A percentile compares a stretch with the other conserved stretches of the same genome.
These are phyloP conservation scores for Geotrupes spiniger DNA, from an alignment of 2,888 invertebrate species.

Conservation along the genomic window DNA sequence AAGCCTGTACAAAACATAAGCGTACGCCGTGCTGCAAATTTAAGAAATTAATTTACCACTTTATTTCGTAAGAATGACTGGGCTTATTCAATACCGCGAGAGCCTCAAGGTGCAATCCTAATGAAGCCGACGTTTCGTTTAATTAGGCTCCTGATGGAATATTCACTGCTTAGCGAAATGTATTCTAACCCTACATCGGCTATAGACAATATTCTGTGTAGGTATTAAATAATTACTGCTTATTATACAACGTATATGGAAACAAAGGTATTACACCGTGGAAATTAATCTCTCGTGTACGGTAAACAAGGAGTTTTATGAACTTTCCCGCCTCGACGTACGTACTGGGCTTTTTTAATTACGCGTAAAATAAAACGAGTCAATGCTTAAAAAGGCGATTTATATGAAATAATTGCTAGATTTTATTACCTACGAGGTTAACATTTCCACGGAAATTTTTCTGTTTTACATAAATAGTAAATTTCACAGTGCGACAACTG, in stretches of 20 bases:
- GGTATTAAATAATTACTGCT: conserved; percentile 11
- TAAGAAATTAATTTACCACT: too few relatives aligned
- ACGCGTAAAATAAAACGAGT: too few relatives aligned
- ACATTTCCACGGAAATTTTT: too few relatives aligned
- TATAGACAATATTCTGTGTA: neutral
- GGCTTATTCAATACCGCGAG: conserved; percentile 3
- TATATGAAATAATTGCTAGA: too few relatives aligned
- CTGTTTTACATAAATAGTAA: too few relatives aligned
- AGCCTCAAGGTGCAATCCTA: conserved; percentile 26
- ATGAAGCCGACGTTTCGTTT: conserved; percentile 28
- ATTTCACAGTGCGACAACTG: too few relatives aligned
- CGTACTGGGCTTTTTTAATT: too few relatives aligned
- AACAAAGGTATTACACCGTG: conserved; percentile 10
- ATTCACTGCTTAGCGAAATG: conserved; percentile 17
- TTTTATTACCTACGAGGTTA: too few relatives aligned
- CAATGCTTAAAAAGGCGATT: too few relatives aligned
- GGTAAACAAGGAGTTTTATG: conserved; percentile 4
- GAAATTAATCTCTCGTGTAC: conserved; percentile 8
- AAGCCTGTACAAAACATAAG: too few relatives aligned
- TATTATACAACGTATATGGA: conserved; percentile 4
- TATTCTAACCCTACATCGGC: conserved; percentile 6
- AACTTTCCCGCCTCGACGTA: neutral
- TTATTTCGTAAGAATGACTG: too few relatives aligned
- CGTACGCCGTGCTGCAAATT: too few relatives aligned
- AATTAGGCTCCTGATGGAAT: conserved; percentile 27